These are phyloP conservation scores for Spodoptera picta DNA, from an alignment of 2,888 invertebrate species.

Conservation along the genomic window DNA sequence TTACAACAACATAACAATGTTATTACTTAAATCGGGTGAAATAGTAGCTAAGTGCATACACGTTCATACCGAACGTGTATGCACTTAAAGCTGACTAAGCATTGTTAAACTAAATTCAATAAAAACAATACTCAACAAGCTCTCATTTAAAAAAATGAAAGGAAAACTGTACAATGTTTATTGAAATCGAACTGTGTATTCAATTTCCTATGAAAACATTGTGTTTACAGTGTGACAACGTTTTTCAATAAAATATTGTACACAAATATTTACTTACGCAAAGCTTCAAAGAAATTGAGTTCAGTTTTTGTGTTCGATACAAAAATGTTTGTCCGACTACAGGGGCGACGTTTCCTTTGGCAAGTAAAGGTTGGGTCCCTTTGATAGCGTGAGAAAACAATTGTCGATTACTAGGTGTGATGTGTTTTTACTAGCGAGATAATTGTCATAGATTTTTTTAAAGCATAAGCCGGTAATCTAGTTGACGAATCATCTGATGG, in stretches of 20 bases:
- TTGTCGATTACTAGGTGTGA: too few species aligned
- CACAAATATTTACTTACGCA: conserved; percentile 13
- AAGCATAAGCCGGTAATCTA: too few species aligned
- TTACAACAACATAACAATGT: too few species aligned
- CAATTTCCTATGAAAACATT: neutral
- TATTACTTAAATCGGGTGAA: too few species aligned
- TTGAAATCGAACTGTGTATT: neutral
- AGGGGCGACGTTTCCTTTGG: conserved; percentile 24
- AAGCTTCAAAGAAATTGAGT: conserved; percentile 40
- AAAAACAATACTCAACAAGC: neutral
- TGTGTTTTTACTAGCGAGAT: too few species aligned
- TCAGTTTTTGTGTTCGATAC: conserved; percentile 32
- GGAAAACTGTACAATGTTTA: neutral
- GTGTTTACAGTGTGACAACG: neutral
- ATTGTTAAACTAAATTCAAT: too few species aligned
- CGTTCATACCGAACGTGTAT: too few species aligned
- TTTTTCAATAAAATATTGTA: conserved; percentile 20
- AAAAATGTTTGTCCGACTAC: conserved; percentile 38
- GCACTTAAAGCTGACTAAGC: too few species aligned
- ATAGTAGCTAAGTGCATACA: too few species aligned
- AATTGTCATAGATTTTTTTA: too few species aligned
- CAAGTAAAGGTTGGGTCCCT: conserved; percentile 10
- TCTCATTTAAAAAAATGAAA: neutral
- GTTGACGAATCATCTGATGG: too few species aligned
- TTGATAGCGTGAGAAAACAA: neutral